These are phyloP conservation scores for Trichoplusia ni DNA, from an alignment of 1,140 invertebrate genomes.

Conservation along the genomic window DNA sequence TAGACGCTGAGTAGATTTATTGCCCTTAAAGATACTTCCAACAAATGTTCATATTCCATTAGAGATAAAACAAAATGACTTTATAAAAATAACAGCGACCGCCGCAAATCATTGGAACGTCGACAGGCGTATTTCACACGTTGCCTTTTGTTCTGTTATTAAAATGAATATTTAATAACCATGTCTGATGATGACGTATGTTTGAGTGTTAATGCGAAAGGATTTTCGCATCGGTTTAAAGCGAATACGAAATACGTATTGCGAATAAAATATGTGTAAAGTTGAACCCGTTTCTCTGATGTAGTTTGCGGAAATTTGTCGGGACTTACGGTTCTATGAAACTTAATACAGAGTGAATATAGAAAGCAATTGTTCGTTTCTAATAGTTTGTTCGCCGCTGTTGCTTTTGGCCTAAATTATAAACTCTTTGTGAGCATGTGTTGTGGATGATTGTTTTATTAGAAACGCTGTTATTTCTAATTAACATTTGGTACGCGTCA, in stretches of 20 bases:
- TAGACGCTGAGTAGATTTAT: not conserved
- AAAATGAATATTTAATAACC: constrained; percentile 73
- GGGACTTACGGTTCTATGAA: not conserved
- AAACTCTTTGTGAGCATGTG: too few relatives aligned
- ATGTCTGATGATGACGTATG: constrained; percentile 40
- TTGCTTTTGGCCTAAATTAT: too few relatives aligned
- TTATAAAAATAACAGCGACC: constrained; percentile 54
- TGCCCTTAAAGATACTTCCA: not conserved
- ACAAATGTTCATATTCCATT: constrained; percentile 37
- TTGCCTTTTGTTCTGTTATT: constrained; percentile 63
- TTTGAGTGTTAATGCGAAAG: constrained; percentile 26
- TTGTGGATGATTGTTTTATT: too few relatives aligned
- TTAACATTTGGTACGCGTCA: too few relatives aligned
- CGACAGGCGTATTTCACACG: constrained; percentile 55
- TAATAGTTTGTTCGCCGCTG: not conserved
- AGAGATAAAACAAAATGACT: constrained; percentile 48
- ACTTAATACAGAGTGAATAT: not conserved
- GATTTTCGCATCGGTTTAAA: constrained; percentile 10
- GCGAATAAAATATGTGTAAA: not conserved
- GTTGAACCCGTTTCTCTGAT: constrained; percentile 1
- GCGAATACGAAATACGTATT: too few relatives aligned
- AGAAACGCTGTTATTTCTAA: too few relatives aligned
- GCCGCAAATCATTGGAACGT: constrained; percentile 63
- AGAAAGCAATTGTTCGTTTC: not conserved
- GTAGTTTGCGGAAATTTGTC: not conserved